Evolutionary conservation across 2,797 vertebrate genomes (phyloP).

Genomic region (Spinus olivaceus): DNA sequence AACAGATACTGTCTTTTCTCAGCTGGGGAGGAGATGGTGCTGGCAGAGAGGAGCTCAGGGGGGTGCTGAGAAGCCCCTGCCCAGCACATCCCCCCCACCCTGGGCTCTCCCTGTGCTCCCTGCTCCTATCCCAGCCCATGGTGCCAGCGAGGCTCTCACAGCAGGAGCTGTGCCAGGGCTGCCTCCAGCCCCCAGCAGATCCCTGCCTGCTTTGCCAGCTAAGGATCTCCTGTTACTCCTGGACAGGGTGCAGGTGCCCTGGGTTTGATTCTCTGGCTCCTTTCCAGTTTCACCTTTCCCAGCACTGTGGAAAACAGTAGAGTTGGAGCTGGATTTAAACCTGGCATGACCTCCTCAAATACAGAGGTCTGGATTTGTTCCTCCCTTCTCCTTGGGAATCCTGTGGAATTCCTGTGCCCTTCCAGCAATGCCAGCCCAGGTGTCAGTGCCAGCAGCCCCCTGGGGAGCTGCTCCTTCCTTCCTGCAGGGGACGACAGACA

Average conservation of each 20-base stretch:
- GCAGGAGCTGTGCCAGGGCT: not conserved
- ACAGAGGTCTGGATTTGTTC: not conserved
- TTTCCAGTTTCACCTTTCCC: not conserved
- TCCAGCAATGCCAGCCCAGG: not conserved
- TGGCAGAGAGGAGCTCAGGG: not conserved
- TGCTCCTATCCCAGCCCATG: accelerated
- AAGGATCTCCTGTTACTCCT: not conserved
- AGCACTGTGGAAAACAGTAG: not conserved
- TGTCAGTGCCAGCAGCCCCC: not conserved
- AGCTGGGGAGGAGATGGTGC: not conserved
- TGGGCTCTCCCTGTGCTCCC: not conserved
- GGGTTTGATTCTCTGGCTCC: not conserved
- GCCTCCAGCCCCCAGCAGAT: not conserved
- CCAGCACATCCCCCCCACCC: not conserved
- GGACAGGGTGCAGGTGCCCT: not conserved
- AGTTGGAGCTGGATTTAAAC: not conserved
- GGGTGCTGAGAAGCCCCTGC: not conserved
- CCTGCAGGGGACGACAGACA: not conserved
- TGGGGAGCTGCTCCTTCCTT: not conserved
- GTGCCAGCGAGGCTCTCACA: not conserved
- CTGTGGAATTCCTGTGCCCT: not conserved
- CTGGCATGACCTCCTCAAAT: not conserved
- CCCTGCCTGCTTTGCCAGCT: not conserved
- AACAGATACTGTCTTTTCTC: not conserved
- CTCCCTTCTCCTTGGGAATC: not conserved